Base-by-base conservation (phyloP, 2,113 vertebrate genomes). In the Balaenoptera acutorostrata region DNA sequence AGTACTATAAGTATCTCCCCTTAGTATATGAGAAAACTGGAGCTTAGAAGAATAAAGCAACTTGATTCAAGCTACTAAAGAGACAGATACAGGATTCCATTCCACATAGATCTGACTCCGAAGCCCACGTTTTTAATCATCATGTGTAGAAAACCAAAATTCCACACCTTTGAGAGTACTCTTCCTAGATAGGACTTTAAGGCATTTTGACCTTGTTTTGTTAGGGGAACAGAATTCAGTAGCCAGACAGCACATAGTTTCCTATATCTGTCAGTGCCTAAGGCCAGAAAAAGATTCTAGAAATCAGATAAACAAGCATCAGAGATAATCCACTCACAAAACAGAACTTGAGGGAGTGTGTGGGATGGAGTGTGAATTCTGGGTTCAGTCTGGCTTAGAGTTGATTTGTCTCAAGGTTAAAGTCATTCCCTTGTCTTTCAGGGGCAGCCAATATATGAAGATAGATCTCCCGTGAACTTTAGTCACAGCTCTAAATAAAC, bases 231-330 rank as follows among this genome's bases (percentile, higher is more conserved):
- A 94, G 88, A 94, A 86, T 86, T 82, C 66, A 83, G 77, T 64
- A 95, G 66, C 63, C 90, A 90, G 55, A 72, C 8, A 44, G 31
- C n/a, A 77, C 64, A 33, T 81, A 93, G 75, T 91, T 96, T 63
- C 66, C 49, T 93, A 83, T 69, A 29, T 87, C 57, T 74, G 81
- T 83, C 72, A 27, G 69, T 66, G 93, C 95, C 96, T n/a, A 41
- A 63, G 86, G 95, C 68, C 41, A 96, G 49, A 68, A 83, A 63
- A 49, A 96, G 89, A 93, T 88, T 89, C 68, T 87, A 92, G 57
- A 96, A 96, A 91, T 95, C 61, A 92, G 86, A 95, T 75, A 93
- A 97, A 88, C 31, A 82, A 96, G 68, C 49, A 69, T 29, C 68
- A 71, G 74, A 97, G 92, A 97, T 77, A 90, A 97, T 63, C 69